Base-by-base conservation (phyloP, 2,113 vertebrate species). In the Fulica atra region DNA sequence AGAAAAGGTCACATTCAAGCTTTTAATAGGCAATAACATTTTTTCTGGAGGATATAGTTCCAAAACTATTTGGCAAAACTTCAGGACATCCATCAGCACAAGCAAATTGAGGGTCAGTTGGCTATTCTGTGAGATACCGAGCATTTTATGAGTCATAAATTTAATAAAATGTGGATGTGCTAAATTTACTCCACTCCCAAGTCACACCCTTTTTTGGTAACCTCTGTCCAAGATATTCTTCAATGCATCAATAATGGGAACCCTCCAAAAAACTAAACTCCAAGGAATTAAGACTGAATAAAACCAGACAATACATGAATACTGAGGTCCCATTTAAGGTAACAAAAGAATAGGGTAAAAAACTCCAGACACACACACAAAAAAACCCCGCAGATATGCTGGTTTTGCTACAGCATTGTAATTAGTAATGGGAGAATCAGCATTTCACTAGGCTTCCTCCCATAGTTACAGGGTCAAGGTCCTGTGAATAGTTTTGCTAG, bases 181-280 rank as follows among this genome's bases (percentile, higher is more conserved):
- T 97, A 95, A 97, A 96, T 96, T 96, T 97, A 95, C 80, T 81
- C 66, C 69, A 65, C 79, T 93, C 89, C 81, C 82, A 95, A 96
- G 95, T 94, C 91, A 96, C 95, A 96, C 96, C 94, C 96, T 97
- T 97, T 97, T 97, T 97, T 97, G 96, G 96, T 97, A 97, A 97
- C 93, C 92, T 95, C 89, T 87, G 85, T 92, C 88, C 85, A 89
- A 57, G 80, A 93, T 94, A 92, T 68, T 92, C 83, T 90, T 93
- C 79, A 93, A 91, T 95, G 91, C 93, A 95, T 93, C 92, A 95
- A 93, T 91, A 95, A 89, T 90, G 80, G 83, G 60, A 96, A 91
- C 54, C 50, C 83, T 97, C 81, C 36, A 96, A 87, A 95, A 90
- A 91, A 15, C 59, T 95, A 95, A 97, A 96, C 87, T 94, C 80